Evolutionary conservation across 2,113 vertebrate genomes (phyloP).

Genomic region (Pelecanoides urinatrix): DNA sequence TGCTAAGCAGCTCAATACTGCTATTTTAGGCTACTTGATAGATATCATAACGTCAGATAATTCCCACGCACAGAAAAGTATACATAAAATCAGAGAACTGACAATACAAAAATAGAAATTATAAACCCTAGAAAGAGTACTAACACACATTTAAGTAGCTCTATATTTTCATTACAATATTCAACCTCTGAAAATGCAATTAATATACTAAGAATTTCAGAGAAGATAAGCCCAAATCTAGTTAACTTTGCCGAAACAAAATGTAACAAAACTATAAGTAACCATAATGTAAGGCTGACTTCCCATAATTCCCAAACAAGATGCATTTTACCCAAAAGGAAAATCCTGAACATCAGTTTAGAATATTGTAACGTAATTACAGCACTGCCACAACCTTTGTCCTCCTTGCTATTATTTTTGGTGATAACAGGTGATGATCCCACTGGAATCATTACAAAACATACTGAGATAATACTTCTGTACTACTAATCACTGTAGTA

Average conservation of each 20-base stretch:
- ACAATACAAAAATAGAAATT: neutral
- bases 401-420: neutral
- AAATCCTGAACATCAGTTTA: neutral
- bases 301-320: neutral
- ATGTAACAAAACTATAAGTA: neutral
- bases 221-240: neutral
- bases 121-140: neutral
- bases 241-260: neutral
- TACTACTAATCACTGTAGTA: neutral
- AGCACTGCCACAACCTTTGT: neutral
- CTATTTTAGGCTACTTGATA: neutral
- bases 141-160: neutral
- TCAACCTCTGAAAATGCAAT: neutral
- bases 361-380: neutral
- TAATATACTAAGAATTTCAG: neutral
- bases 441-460: neutral
- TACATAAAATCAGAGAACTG: neutral
- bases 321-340: neutral
- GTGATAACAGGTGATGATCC: neutral
- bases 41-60: neutral
- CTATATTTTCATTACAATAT: neutral
- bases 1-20: neutral
- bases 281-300: neutral
- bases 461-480: neutral
- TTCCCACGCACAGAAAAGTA: neutral